A percentile compares a stretch with the other conserved stretches of the same genome.
These are phyloP conservation scores for Megathymus violae DNA, from an alignment of 1,140 invertebrate species.

Conservation along the genomic window DNA sequence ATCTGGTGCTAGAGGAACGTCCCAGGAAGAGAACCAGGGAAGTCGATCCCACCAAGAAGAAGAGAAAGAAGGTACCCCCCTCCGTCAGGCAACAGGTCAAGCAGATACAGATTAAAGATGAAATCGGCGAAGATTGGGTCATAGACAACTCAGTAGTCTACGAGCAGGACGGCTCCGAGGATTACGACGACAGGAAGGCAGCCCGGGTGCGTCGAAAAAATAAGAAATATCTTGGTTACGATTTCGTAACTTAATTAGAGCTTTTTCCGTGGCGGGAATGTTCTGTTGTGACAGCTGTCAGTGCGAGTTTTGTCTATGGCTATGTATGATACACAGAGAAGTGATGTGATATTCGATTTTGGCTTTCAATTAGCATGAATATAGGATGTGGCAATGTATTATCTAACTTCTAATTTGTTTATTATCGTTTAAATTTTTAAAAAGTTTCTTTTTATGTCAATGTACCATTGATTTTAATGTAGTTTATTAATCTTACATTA, in stretches of 20 bases:
- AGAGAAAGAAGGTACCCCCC: slow-evolving; percentile 56
- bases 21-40: slow-evolving; percentile 59
- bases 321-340: neutral
- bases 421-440: too few relatives aligned
- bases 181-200: slow-evolving; percentile 69
- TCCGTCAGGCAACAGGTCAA: slow-evolving; percentile 53
- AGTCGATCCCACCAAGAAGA: slow-evolving; percentile 46
- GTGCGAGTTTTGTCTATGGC: neutral
- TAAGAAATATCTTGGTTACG: slow-evolving; percentile 75
- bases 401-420: too few relatives aligned
- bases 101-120: slow-evolving; percentile 53
- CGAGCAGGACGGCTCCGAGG: slow-evolving; percentile 57
- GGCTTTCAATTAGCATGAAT: too few relatives aligned
- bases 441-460: too few relatives aligned
- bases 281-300: neutral
- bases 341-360: neutral
- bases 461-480: too few relatives aligned
- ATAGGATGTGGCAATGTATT: too few relatives aligned
- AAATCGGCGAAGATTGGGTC: slow-evolving; percentile 65
- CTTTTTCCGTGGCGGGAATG: neutral
- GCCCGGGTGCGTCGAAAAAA: slow-evolving; percentile 73
- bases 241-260: slow-evolving; percentile 68
- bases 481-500: too few relatives aligned
- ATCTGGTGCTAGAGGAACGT: slow-evolving; percentile 64
- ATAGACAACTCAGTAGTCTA: slow-evolving; percentile 61